Conservation (phyloP, 2,888 invertebrate genomes). For the Flexamia atlantica region DNA sequence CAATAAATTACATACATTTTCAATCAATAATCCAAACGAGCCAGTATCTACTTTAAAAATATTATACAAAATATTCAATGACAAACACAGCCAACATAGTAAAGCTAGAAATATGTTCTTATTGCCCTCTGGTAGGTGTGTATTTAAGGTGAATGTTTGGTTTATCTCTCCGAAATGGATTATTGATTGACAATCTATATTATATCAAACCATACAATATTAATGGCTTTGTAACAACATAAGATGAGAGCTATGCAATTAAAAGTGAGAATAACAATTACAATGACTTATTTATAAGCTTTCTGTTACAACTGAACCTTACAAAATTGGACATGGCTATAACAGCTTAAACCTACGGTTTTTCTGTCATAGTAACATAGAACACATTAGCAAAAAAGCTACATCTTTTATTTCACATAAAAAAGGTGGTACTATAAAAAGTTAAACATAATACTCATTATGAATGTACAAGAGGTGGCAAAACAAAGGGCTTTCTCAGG, state of each 20-base stretch:
- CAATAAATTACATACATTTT: conserved; percentile 9
- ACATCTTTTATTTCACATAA: neutral
- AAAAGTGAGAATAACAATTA: neutral
- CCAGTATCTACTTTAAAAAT: neutral
- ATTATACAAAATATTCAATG: neutral
- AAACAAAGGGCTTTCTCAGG: neutral
- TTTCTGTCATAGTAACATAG: too few species aligned
- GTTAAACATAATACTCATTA: neutral
- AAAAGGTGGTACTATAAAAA: neutral
- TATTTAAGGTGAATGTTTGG: neutral
- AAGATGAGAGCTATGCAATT: conserved; percentile 4
- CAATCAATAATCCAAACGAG: conserved; percentile 32
- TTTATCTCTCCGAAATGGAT: neutral
- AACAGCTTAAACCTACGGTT: too few species aligned
- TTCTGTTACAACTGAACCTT: neutral
- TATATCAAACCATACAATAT: too few species aligned
- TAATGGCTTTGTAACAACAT: neutral
- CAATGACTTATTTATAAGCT: neutral
- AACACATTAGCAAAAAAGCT: neutral
- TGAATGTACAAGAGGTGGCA: neutral
- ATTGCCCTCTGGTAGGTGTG: conserved; percentile 1
- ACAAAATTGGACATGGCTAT: neutral
- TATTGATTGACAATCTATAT: conserved; percentile 23
- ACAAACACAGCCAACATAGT: neutral
- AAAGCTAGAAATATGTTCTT: neutral